Base-by-base conservation (phyloP, 2,797 vertebrate species). In the Sebastes kiyomatsui region DNA sequence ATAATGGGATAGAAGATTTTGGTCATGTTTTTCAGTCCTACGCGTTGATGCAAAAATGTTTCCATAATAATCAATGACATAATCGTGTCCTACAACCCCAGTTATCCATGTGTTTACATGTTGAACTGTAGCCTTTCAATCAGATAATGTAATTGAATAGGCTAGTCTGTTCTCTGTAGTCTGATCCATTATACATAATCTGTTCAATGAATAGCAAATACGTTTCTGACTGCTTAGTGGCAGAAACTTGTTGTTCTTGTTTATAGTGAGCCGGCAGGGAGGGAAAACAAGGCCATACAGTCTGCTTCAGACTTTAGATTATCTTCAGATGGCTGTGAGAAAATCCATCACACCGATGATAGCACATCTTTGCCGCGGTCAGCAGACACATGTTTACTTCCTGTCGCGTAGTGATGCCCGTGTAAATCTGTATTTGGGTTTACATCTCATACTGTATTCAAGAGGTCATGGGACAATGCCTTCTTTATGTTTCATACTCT, bases 231-330 rank as follows among this genome's bases (percentile, higher is more conserved):
- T 49, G 27, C 27, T 80, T 18, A 67, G 62, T 33, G 22, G 56
- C 75, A 77, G 79, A 72, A 91, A 88, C 89, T 79, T 70, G 89
- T 87, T 81, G 56, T 25, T 86, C 83, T 84, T 38, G 91, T 91
- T 67, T 30, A 69, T 18, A 6, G 25, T 60, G 38, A 84, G 62
- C 22, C 13, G 8, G 66, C 35, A 35, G 27, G 49, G 49, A 84
- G 60, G 46, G 7, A 61, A 25, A 80, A 42, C 28, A 0, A 54
- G 20, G 14, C 6, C n/a, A 32, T 11, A 33, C 6, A 27, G 58
- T 33, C 22, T 42, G 59, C 61, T 80, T 20, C 25, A 62, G 25
- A 16, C 38, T 68, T 86, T 2, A 71, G 18, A 75, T 75, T 11
- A 67, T 46, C 14, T 52, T 67, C 18, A 77, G 22, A 32, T 68